These are phyloP conservation scores for Istiophorus platypterus DNA, from an alignment of 2,113 vertebrate genomes.

Conservation along the genomic window DNA sequence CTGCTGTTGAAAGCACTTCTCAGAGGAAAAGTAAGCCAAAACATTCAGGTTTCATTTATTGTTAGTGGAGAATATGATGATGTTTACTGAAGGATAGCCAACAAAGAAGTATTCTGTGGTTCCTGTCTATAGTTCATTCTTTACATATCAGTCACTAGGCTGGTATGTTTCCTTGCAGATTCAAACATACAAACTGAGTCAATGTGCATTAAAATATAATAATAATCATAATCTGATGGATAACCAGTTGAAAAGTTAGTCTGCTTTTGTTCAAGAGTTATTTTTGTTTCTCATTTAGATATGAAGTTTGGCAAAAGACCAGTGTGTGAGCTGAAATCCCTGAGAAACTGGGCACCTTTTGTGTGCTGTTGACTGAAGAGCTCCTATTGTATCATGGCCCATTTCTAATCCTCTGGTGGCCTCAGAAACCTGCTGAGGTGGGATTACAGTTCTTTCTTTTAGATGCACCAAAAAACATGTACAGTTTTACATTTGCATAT, in stretches of 20 bases:
- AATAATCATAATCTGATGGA: neutral
- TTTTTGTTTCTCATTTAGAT: conserved; percentile 20
- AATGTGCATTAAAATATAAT: neutral
- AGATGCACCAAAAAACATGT: neutral
- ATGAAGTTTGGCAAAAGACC: conserved; percentile 18
- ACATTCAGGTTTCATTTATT: neutral
- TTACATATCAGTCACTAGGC: neutral
- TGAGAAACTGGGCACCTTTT: conserved; percentile 21
- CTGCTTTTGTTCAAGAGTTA: neutral
- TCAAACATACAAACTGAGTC: neutral
- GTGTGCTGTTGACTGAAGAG: neutral
- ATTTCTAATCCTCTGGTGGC: conserved; percentile 55
- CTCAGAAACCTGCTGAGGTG: conserved; percentile 50
- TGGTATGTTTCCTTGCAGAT: neutral
- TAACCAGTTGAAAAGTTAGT: neutral
- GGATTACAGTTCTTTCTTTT: neutral
- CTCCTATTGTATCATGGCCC: conserved; percentile 43
- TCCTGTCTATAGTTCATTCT: neutral
- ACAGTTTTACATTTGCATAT: no score
- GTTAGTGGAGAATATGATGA: neutral
- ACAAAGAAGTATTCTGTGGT: neutral
- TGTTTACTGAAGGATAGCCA: neutral
- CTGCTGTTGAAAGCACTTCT: neutral
- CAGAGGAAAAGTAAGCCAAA: conserved; percentile 38
- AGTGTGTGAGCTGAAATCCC: neutral